Evolutionary conservation across 2,113 vertebrate genomes (phyloP), one percentile per base, ranked within the genome.

Genomic region (Hepsetus odoe): DNA sequence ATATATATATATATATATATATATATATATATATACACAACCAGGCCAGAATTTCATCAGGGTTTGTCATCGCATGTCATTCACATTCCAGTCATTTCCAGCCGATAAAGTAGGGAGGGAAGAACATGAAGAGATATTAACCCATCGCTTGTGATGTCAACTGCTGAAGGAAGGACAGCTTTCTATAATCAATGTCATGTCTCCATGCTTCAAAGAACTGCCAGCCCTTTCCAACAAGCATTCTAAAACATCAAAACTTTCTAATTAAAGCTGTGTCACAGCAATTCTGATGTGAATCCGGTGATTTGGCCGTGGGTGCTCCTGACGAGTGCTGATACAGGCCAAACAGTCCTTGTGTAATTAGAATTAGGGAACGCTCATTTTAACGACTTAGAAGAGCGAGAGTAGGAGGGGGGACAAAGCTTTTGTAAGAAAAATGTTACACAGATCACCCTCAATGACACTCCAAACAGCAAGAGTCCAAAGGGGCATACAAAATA

Each of bases 221-320:
- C 8, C 70, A 79, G 72, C 66, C 84, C 82, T 82, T 72, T 86
- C 78, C 75, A 84, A 82, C 76, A 83, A 80, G 80, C 76, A 67
- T 82, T 79, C 78, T 77, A 84, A 72, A 59, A 61, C 69, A 49
- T 49, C 81, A 62, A 79, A 84, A 85, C 82, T 85, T 89, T 90
- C 79, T 81, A 90, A 91, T 91, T 89, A 91, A 88, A 83, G 72
- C 68, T 62, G 76, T 82, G 86, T 91, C 88, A 90, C 76, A 76
- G 80, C 84, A 66, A 91, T 91, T 88, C 84, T 79, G 86, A 83
- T 84, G 74, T 75, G 65, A 76, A 82, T 82, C 83, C 72, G 24
- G 76, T 82, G 85, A 90, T 88, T 85, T 80, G 84, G 86, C 89
- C 85, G 62, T 66, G 79, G 88, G 89, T 86, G 80, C 83, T 86